Evolutionary conservation across 2,888 invertebrate species (phyloP), one percentile per base, ranked within the genome.

Genomic region (Dermolepida albohirtum): DNA sequence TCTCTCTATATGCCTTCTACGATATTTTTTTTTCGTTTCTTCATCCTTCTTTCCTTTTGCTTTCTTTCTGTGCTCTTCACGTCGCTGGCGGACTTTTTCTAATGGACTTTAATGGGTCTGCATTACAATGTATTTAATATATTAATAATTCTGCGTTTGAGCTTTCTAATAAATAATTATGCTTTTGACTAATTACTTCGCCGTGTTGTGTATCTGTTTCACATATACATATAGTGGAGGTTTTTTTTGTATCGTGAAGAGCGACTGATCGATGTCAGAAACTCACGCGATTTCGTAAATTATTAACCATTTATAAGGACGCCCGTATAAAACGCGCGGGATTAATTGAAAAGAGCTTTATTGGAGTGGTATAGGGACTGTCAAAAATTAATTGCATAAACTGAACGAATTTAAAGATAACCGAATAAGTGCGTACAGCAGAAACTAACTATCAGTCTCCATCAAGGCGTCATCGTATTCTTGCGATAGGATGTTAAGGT

Each of bases 81-180:
- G 47, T 17, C 39, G 40, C 65, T 47, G 12, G 47, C 34, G 49
- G 22, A 63, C 49, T 64, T 68, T 54, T 68, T 68, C 68, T 68
- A 68, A 68, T 68, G 64, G 68, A 27, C 55, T 64, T 55, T 68
- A 68, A 68, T 68, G 68, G 68, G 55, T 63, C 51, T 54, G 68
- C 64, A 68, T 68, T 68, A 68, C 68, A 63, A 67, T 63, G 52
- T 68, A 44, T 68, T 41, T 44, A 51, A 49, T 8, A 62, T 62
- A 62, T 62, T 62, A 62, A 49, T 62, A 62, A 62, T 62, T 62
- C 47, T 34, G 12, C 49, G 47, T 57, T 57, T 57, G 39, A 27
- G 57, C 59, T 62, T 62, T 62, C 47, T 62, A 62, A 62, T 59
- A 44, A 59, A 59, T 62, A 62, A 62, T 62, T 62, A 39, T 34